These are phyloP conservation scores for Syngnathus scovelli DNA, from an alignment of 2,113 vertebrate species.

Conservation along the genomic window DNA sequence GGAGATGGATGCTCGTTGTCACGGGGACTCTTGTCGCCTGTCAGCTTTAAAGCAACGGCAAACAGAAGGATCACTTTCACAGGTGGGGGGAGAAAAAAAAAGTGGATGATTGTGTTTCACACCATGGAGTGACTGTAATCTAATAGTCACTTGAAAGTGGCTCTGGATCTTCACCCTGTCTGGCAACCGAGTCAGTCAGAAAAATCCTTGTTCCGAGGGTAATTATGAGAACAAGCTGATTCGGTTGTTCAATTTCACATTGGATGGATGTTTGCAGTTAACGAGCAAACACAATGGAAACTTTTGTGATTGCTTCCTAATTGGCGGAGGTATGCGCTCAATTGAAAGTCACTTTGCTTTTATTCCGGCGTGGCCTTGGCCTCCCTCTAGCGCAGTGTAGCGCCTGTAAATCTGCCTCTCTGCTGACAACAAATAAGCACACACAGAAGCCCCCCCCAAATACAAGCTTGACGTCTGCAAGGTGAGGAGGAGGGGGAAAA, in stretches of 20 bases:
- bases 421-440: slow-evolving; percentile 46
- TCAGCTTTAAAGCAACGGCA: slow-evolving; percentile 70
- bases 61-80: slow-evolving; percentile 57
- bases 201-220: too few relatives aligned
- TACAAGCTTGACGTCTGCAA: slow-evolving; percentile 43
- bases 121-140: too few relatives aligned
- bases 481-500: not conserved
- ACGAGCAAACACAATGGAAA: not conserved
- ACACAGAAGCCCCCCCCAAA: slow-evolving; percentile 42
- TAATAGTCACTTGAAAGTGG: too few relatives aligned
- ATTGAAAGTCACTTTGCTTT: not conserved
- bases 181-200: too few relatives aligned
- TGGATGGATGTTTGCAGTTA: too few relatives aligned
- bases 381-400: slow-evolving; percentile 40
- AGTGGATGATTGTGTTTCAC: slow-evolving; percentile 1
- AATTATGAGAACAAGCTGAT: too few relatives aligned
- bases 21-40: slow-evolving; percentile 68
- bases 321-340: not conserved
- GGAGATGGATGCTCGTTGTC: slow-evolving; percentile 70
- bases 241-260: too few relatives aligned
- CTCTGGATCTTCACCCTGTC: too few relatives aligned
- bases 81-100: slow-evolving; percentile 36
- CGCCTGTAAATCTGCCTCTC: slow-evolving; percentile 46
- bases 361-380: slow-evolving; percentile 23
- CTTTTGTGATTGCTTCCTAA: not conserved